Percentiles rank a stretch among this genome's conserved stretches.
Conservation (phyloP, 2,888 invertebrate species). For the Lymantria dispar region DNA sequence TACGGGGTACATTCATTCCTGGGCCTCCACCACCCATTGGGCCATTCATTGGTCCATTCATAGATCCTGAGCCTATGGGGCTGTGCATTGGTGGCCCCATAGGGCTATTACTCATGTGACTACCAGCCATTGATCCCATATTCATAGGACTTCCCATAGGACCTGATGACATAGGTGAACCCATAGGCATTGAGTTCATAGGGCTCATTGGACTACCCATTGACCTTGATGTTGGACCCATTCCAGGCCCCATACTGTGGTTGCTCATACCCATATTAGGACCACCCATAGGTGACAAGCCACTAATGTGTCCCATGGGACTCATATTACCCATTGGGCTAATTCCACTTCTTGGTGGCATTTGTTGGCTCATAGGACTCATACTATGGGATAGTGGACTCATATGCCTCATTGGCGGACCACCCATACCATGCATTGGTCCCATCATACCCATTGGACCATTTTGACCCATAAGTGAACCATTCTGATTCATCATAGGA, state of each 20-base stretch:
- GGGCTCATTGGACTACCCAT: conserved; percentile 90
- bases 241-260: conserved; percentile 84
- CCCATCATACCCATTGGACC: conserved; percentile 86
- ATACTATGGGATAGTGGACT: conserved; percentile 83
- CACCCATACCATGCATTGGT: conserved; percentile 84
- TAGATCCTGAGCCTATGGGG: conserved; percentile 82
- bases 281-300: conserved; percentile 87
- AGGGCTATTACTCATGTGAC: conserved; percentile 86
- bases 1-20: conserved; percentile 79
- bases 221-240: conserved; percentile 80
- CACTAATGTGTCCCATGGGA: conserved; percentile 86
- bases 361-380: conserved; percentile 85
- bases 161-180: conserved; percentile 86
- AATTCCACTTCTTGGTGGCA: conserved; percentile 84
- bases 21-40: conserved; percentile 84
- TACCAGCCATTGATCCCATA: conserved; percentile 84
- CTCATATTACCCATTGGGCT: conserved; percentile 88
- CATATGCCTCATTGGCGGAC: conserved; percentile 86
- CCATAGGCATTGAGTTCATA: conserved; percentile 88
- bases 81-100: conserved; percentile 91
- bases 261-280: conserved; percentile 86
- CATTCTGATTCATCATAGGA: conserved; percentile 84
- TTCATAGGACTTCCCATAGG: conserved; percentile 89
- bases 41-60: conserved; percentile 82
- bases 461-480: conserved; percentile 86